A percentile compares a stretch with the other conserved stretches of the same genome.
Evolutionary conservation across 2,888 invertebrate genomes (phyloP).

Genomic region (Panorpa germanica): DNA sequence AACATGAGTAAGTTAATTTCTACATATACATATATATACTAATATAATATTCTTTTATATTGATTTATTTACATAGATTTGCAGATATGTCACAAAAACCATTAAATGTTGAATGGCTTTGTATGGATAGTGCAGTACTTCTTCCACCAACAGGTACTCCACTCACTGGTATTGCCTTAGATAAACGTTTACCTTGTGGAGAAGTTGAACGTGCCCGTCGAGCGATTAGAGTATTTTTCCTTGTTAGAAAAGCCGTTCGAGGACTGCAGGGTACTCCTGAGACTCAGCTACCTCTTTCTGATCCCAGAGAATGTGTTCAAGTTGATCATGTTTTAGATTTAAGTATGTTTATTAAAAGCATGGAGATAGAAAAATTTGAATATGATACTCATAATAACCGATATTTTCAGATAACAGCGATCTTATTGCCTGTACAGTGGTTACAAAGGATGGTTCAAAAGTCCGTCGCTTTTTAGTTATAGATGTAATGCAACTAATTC

Average conservation of each 20-base stretch:
- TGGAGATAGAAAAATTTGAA: constrained; percentile 3
- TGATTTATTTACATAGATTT: constrained; percentile 30
- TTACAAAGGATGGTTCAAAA: constrained; percentile 75
- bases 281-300: constrained; percentile 74
- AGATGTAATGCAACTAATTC: constrained; percentile 82
- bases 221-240: constrained; percentile 84
- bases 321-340: constrained; percentile 89
- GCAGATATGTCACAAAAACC: constrained; percentile 77
- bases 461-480: constrained; percentile 91
- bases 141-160: constrained; percentile 92
- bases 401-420: constrained; percentile 79
- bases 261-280: constrained; percentile 67
- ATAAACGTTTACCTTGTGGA: constrained; percentile 86
- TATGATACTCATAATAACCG: constrained; percentile 2
- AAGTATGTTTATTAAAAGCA: constrained; percentile 50
- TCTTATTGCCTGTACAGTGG: constrained; percentile 87
- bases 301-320: constrained; percentile 74
- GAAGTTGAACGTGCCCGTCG: constrained; percentile 79
- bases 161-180: constrained; percentile 87
- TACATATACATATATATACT: constrained; percentile 2
- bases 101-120: constrained; percentile 83
- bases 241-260: constrained; percentile 64
- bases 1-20: constrained; percentile 56
- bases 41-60: constrained; percentile 1
- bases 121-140: constrained; percentile 90